Percentiles rank a stretch among this genome's conserved stretches.
Conservation (phyloP, 2,797 vertebrate species). For the Decapterus maruadsi region DNA sequence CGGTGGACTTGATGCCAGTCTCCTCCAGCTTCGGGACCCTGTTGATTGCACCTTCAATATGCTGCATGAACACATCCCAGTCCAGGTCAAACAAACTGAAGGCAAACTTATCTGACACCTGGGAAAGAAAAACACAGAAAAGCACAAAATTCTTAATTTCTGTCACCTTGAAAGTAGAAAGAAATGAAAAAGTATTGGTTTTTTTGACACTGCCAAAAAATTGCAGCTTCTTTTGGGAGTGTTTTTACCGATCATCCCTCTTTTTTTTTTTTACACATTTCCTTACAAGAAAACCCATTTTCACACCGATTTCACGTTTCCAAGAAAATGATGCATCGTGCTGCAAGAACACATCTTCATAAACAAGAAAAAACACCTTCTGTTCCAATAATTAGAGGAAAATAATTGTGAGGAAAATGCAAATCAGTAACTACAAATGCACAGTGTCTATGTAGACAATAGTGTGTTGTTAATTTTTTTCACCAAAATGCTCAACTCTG, state of each 20-base stretch:
- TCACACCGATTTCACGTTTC: not conserved
- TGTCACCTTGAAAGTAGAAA: not conserved
- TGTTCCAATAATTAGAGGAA: not conserved
- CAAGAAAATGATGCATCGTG: not conserved
- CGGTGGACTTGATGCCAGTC: constrained; percentile 96
- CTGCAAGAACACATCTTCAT: constrained; percentile 3
- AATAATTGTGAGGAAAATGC: constrained; percentile 3
- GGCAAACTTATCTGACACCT: constrained; percentile 95
- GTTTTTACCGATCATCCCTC: not conserved
- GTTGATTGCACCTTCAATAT: constrained; percentile 94
- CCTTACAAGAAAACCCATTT: not conserved
- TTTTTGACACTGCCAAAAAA: not conserved
- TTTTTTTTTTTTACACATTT: not conserved
- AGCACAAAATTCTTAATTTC: not conserved
- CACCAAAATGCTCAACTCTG: too few relatives aligned
- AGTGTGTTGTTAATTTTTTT: not conserved
- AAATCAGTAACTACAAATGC: not conserved
- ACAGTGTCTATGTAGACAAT: too few relatives aligned
- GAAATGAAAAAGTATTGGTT: not conserved
- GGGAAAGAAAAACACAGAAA: constrained; percentile 25
- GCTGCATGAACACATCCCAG: constrained; percentile 96
- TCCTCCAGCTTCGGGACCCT: constrained; percentile 92
- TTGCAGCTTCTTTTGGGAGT: not conserved
- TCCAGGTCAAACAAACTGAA: constrained; percentile 98
- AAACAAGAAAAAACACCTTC: not conserved